phyloP scores from a whole-genome alignment of 2,888 invertebrate species.

The Carcina quercana region DNA sequence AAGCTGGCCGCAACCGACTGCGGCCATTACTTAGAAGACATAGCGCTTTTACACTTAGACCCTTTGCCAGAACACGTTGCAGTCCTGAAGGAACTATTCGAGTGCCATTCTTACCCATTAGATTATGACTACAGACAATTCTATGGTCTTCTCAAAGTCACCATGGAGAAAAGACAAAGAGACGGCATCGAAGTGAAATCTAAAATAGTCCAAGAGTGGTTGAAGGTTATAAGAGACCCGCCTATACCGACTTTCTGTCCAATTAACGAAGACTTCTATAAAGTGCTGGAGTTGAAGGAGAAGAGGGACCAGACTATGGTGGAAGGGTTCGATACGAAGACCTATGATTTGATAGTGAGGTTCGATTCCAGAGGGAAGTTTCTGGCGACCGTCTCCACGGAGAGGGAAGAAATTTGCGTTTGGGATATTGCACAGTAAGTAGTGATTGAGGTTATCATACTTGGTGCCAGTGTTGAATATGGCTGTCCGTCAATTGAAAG shows the following conservation, averaged over 20 bases:
- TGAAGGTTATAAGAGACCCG: slow-evolving; percentile 62
- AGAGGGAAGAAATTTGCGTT: slow-evolving; percentile 84
- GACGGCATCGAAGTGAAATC: slow-evolving; percentile 45
- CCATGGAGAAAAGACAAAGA: slow-evolving; percentile 49
- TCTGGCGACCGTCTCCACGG: slow-evolving; percentile 83
- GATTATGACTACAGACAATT: slow-evolving; percentile 89
- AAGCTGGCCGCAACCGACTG: slow-evolving; percentile 87
- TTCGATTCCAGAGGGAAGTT: slow-evolving; percentile 80
- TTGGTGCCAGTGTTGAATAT: no score
- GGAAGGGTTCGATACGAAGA: slow-evolving; percentile 61
- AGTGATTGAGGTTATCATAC: no score
- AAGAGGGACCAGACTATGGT: slow-evolving; percentile 44
- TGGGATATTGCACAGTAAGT: slow-evolving; percentile 80
- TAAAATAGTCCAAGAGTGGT: slow-evolving; percentile 58
- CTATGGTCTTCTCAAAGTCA: slow-evolving; percentile 76
- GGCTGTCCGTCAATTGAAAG: no score
- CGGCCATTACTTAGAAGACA: slow-evolving; percentile 84
- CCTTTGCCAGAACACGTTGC: slow-evolving; percentile 68
- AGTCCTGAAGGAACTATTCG: slow-evolving; percentile 80
- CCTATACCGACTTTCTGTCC: slow-evolving; percentile 77
- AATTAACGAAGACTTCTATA: slow-evolving; percentile 60
- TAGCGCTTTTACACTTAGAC: slow-evolving; percentile 71
- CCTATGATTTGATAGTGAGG: slow-evolving; percentile 76
- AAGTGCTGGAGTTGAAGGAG: slow-evolving; percentile 41
- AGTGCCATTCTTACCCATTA: slow-evolving; percentile 81